These are phyloP conservation scores for Paelopatides confundens DNA, from an alignment of 53 echinoderm and acorn worm species.

Conservation along the genomic window DNA sequence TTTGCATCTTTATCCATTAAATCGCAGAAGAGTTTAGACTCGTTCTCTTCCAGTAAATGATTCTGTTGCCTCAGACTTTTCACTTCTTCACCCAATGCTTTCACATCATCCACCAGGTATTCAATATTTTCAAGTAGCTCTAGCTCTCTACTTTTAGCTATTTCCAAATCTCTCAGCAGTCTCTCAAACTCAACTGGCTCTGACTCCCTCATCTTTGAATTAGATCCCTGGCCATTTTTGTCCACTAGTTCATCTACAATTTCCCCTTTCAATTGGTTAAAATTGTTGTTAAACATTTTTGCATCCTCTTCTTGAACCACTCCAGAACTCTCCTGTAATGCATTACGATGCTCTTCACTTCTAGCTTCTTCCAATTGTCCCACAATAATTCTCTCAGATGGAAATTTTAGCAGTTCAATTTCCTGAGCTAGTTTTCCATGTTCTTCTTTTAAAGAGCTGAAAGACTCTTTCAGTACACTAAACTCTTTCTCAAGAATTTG, in stretches of 20 bases:
- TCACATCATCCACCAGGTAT: not conserved
- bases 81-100: not conserved
- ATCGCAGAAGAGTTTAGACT: conserved; percentile 26
- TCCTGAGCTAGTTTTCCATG: not conserved
- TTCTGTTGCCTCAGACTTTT: not conserved
- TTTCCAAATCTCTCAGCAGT: not conserved
- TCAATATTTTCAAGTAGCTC: not conserved
- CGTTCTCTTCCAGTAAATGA: not conserved
- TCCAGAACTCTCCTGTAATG: too few relatives aligned
- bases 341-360: not conserved
- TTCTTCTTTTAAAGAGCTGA: not conserved
- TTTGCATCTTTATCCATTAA: conserved; percentile 32
- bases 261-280: not conserved
- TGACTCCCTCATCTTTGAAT: not conserved
- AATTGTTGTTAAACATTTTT: not conserved
- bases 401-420: not conserved
- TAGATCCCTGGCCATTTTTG: not conserved
- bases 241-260: conserved; percentile 11
- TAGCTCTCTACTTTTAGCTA: not conserved
- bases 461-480: not conserved
- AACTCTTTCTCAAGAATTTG: not conserved
- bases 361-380: conserved; percentile 34
- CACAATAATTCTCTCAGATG: conserved; percentile 10
- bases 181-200: conserved; percentile 20
- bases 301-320: not conserved